These are phyloP conservation scores for Saturnia pavonia DNA, from an alignment of 2,888 invertebrate genomes.

Conservation along the genomic window DNA sequence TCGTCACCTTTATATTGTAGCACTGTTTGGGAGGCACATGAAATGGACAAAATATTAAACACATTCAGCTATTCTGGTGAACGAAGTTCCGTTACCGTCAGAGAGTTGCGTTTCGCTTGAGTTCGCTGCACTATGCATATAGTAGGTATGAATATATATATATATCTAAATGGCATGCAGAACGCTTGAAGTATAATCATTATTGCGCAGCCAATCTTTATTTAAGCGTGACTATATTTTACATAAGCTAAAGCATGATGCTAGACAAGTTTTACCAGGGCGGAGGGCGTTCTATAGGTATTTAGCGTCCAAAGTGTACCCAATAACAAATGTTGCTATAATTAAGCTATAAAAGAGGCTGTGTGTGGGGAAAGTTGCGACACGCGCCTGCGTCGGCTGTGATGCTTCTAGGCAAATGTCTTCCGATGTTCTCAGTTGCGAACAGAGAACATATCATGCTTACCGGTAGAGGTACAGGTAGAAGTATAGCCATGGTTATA, in stretches of 20 bases:
- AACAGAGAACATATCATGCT: slow-evolving; percentile 71
- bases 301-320: slow-evolving; percentile 80
- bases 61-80: slow-evolving; percentile 63
- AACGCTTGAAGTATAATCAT: slow-evolving; percentile 82
- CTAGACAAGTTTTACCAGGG: slow-evolving; percentile 81
- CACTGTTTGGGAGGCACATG: slow-evolving; percentile 35
- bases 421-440: slow-evolving; percentile 58
- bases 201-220: slow-evolving; percentile 82
- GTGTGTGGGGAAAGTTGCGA: slow-evolving; percentile 70
- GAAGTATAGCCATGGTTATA: slow-evolving; percentile 63
- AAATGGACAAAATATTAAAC: slow-evolving; percentile 42
- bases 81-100: slow-evolving; percentile 73
- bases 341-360: slow-evolving; percentile 77
- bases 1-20: slow-evolving; percentile 81
- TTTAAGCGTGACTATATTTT: slow-evolving; percentile 82
- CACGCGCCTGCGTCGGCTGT: slow-evolving; percentile 73
- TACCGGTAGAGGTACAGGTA: slow-evolving; percentile 52
- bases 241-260: slow-evolving; percentile 82
- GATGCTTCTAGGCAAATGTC: slow-evolving; percentile 50
- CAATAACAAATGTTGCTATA: slow-evolving; percentile 79
- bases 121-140: slow-evolving; percentile 79
- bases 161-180: slow-evolving; percentile 81
- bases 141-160: slow-evolving; percentile 78
- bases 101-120: slow-evolving; percentile 68
- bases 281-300: slow-evolving; percentile 79